phyloP scores from a whole-genome alignment of 1,140 invertebrate species.

The Zaprionus vittiger region DNA sequence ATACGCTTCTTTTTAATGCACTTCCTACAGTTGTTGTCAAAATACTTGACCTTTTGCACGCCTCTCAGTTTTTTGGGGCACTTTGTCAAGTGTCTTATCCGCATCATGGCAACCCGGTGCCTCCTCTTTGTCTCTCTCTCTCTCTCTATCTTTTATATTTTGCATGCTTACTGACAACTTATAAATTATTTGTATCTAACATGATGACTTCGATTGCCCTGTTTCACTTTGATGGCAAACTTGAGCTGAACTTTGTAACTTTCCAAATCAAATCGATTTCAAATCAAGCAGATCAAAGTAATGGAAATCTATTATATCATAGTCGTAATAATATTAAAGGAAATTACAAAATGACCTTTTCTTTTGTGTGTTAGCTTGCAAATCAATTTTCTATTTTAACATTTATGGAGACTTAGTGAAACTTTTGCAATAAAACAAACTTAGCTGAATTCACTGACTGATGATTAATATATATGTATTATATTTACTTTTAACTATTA shows the following conservation, averaged over 20 bases:
- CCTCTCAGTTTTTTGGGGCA: slow-evolving; percentile 5
- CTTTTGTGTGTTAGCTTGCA: neutral
- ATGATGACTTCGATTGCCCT: slow-evolving; percentile 51
- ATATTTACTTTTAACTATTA: too few relatives aligned
- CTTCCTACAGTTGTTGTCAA: neutral
- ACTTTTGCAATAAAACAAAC: too few relatives aligned
- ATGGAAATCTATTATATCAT: neutral
- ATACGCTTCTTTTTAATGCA: neutral
- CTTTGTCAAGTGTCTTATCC: slow-evolving; percentile 23
- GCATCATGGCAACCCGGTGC: slow-evolving; percentile 6
- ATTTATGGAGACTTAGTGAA: neutral
- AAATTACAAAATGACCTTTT: neutral
- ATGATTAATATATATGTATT: too few relatives aligned
- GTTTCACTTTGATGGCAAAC: slow-evolving; percentile 30
- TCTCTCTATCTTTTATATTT: neutral
- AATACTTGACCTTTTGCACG: slow-evolving; percentile 7
- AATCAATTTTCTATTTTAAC: neutral
- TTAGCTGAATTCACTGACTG: too few relatives aligned
- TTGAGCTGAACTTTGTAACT: slow-evolving; percentile 30
- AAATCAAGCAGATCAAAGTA: slow-evolving; percentile 10
- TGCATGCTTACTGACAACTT: slow-evolving; percentile 56
- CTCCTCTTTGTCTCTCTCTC: neutral
- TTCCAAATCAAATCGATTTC: slow-evolving; percentile 5
- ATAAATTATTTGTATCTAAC: slow-evolving; percentile 60
- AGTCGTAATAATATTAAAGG: neutral